Base-by-base conservation (phyloP, 1,140 invertebrate genomes). In the Akabosia matsudoensis region DNA sequence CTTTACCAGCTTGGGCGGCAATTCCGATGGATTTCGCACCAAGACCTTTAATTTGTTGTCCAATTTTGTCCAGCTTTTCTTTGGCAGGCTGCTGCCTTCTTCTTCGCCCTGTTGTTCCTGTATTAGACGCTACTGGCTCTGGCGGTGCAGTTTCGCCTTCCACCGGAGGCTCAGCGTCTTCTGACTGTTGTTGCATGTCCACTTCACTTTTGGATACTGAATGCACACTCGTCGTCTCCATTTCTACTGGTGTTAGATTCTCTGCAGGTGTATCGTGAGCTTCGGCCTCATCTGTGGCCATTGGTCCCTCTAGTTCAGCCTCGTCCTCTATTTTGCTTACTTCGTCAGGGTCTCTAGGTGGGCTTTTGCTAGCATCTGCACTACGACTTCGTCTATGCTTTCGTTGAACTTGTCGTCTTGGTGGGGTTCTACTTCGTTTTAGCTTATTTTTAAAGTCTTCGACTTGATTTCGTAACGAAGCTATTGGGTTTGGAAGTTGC, bases 31-130 rank as follows among this genome's bases (percentile, higher is more conserved):
- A 70, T 16, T 73, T 72, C 0, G 30, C 31, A 1, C 78, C 77
- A 33, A 81, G 64, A 7, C 73, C 77, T 76, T 79, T 78, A 3
- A 80, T 18, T 31, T 78, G 71, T 26, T 51, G 24, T 0, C 78
- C 75, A n/a, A 79, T 51, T 64, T 77, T 73, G 4, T 76, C 74
- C 0, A 76, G 18, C 31, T 73, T 61, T 31, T 76, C 67, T 54
- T 34, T 56, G 37, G 64, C 74, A 22, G 76, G 26, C 3, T 1
- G 28, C 26, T 22, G 71, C 33, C 37, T 34, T 34, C 33, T 72
- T 7, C 2, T 72, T 4, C 7, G 7, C 7, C 7, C 30, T 34
- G 13, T 28, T 2, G 70, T 72, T 3, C 16, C 13, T 14, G 70
- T 72, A 13, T 2, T 14, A 26, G 37, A 16, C 1, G 7, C 10